Percentiles rank a stretch among this genome's conserved stretches.
These are phyloP conservation scores for Oncorhynchus clarkii DNA, from an alignment of 2,113 vertebrate genomes.

Conservation along the genomic window DNA sequence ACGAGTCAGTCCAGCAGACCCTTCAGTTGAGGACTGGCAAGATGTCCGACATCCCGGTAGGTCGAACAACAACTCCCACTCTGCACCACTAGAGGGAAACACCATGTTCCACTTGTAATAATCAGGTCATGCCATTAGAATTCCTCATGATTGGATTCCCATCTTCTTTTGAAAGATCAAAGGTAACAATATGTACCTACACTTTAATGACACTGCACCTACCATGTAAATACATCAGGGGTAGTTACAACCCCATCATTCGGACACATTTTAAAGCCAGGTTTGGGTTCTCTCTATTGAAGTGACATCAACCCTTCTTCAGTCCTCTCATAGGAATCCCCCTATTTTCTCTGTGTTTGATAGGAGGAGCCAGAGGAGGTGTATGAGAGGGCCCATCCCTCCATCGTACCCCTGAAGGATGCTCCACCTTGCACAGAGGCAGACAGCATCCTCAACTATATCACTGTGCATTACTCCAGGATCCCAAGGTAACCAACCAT, in stretches of 20 bases:
- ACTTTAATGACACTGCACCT: too few species aligned
- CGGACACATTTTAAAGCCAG: too few species aligned
- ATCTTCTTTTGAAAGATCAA: too few species aligned
- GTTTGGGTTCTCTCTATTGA: too few species aligned
- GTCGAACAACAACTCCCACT: not conserved
- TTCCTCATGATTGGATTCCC: not conserved
- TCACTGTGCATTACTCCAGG: slow-evolving; percentile 71
- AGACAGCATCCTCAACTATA: slow-evolving; percentile 51
- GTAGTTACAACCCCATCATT: too few species aligned
- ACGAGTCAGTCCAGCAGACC: slow-evolving; percentile 61
- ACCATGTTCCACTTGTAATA: not conserved
- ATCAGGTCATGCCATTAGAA: not conserved
- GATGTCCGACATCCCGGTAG: slow-evolving; percentile 72
- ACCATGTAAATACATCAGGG: too few species aligned
- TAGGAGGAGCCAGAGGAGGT: slow-evolving; percentile 76
- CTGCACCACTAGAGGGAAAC: not conserved
- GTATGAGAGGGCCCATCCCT: slow-evolving; percentile 67
- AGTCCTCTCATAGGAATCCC: too few species aligned
- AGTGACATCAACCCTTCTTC: too few species aligned
- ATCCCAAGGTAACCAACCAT: slow-evolving; percentile 54
- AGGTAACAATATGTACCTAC: too few species aligned
- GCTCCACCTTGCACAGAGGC: slow-evolving; percentile 50
- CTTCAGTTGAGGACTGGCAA: slow-evolving; percentile 55
- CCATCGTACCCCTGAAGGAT: slow-evolving; percentile 73
- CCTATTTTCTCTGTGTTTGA: not conserved